Evolutionary conservation across 1,140 invertebrate genomes (phyloP).

Genomic region (Hyphantria cunea): DNA sequence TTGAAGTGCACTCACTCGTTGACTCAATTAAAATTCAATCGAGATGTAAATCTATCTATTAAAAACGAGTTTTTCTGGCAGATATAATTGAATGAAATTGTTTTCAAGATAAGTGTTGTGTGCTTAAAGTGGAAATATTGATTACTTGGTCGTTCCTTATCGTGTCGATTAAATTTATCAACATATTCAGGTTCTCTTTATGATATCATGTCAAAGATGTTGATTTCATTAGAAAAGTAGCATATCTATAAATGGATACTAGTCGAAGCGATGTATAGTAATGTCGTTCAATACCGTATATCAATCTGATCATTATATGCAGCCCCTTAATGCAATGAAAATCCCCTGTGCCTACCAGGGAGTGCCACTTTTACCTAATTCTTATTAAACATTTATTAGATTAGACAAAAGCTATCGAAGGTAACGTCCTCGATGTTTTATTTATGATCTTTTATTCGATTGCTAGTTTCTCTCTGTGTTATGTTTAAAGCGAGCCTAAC

Average conservation of each 20-base stretch:
- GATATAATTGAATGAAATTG: conserved; percentile 64
- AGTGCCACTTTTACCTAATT: conserved; percentile 76
- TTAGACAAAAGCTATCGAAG: conserved; percentile 72
- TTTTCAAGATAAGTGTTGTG: conserved; percentile 49
- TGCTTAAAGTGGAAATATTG: conserved; percentile 20
- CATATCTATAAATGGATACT: conserved; percentile 45
- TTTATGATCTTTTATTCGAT: conserved; percentile 74
- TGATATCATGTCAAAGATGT: conserved; percentile 22
- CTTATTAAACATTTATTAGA: conserved; percentile 80
- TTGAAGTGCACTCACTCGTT: conserved; percentile 73
- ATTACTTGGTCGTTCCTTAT: conserved; percentile 40
- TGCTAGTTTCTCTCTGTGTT: conserved; percentile 57
- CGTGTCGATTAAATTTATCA: conserved; percentile 20
- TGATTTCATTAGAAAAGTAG: conserved; percentile 39
- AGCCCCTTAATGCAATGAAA: conserved; percentile 73
- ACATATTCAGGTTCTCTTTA: conserved; percentile 24
- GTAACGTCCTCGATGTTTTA: conserved; percentile 70
- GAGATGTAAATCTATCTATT: conserved; percentile 67
- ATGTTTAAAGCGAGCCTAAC: conserved; percentile 34
- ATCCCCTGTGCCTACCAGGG: conserved; percentile 49
- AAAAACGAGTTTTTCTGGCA: conserved; percentile 66
- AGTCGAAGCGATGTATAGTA: conserved; percentile 29
- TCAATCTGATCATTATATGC: conserved; percentile 73
- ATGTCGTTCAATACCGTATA: conserved; percentile 18
- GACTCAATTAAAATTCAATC: conserved; percentile 72